Evolutionary conservation across 2,113 vertebrate species (phyloP), one percentile per base, ranked within the genome.

Genomic region (Opisthocomus hoazin): DNA sequence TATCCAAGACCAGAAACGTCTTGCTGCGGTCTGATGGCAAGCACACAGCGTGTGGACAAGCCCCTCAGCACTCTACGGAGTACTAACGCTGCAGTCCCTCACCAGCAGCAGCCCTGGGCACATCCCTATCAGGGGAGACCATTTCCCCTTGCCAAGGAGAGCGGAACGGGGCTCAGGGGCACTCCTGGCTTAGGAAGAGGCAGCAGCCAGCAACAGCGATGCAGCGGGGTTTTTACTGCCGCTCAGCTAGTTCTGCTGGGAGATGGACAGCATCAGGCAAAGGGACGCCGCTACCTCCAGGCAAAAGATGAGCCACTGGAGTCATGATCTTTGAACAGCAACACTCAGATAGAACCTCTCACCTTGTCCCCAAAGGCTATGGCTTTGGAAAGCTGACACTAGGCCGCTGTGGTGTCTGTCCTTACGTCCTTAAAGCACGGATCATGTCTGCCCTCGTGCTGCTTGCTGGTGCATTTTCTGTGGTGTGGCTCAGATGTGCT

Each of bases 391-490:
- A 26, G 66, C 29, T 34, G 61, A 30, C 23, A 24, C 69, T 58
- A 95, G 77, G 96, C 96, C 37, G 12, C 96, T 85, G 70, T 96
- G 83, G 89, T 97, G 78, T 78, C 83, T 89, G 89, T 82, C 84
- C 80, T 93, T 36, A 63, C 21, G 66, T 97, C 91, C 92, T 79
- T 65, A 20, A 84, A 46, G 63, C 32, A 63, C 3, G 66, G 78
- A 34, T 91, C 90, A 29, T 2, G 64, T 21, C 90, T 94, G 60
- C 90, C 91, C 82, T 64, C 18, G 1, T 71, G 95, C 89, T 93
- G 97, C 74, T 98, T 97, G 90, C 94, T 96, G 81, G 83, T 90
- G 91, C 96, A 94, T 78, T 97, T 98, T 90, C 97, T 97, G 94
- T 97, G 98, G 60, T 88, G 96, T 13, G 89, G 94, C 63, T 84